Percentiles rank a stretch among this genome's conserved stretches.
phyloP scores from a whole-genome alignment of 1,140 invertebrate genomes.

The Zaprionus davidi region DNA sequence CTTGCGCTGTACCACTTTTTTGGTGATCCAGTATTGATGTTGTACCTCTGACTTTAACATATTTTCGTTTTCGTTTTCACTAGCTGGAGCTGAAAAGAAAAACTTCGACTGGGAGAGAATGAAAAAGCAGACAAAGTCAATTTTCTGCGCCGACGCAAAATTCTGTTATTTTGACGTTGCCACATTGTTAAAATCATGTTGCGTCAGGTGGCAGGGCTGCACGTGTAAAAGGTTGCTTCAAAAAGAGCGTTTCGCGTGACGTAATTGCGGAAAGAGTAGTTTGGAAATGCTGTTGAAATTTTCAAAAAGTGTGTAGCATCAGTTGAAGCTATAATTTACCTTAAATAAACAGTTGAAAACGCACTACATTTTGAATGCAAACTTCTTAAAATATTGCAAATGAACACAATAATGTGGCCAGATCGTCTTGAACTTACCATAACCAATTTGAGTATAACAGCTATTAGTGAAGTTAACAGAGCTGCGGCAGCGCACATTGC shows the following conservation, averaged over 20 bases:
- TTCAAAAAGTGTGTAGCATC: neutral
- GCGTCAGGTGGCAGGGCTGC: neutral
- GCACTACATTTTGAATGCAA: neutral
- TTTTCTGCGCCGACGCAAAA: slow-evolving; percentile 45
- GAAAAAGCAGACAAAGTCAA: slow-evolving; percentile 31
- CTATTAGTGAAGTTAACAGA: slow-evolving; percentile 8
- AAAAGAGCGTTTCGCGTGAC: neutral
- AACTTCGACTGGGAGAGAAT: slow-evolving; percentile 29
- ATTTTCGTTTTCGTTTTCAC: slow-evolving; percentile 46
- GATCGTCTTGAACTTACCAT: neutral
- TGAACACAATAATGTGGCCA: neutral
- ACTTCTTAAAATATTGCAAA: neutral
- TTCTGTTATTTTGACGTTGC: slow-evolving; percentile 32
- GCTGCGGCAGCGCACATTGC: slow-evolving; percentile 4
- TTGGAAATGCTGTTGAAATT: too few relatives aligned
- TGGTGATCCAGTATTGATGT: slow-evolving; percentile 99
- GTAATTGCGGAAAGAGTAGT: neutral
- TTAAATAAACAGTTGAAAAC: neutral
- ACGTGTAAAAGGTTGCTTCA: neutral
- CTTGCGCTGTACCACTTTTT: slow-evolving; percentile 96
- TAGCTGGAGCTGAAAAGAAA: slow-evolving; percentile 40
- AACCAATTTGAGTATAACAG: slow-evolving; percentile 14
- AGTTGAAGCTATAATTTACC: neutral
- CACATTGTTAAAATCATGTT: slow-evolving; percentile 7
- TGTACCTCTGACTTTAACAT: slow-evolving; percentile 87